A percentile compares a stretch with the other conserved stretches of the same genome.
These are phyloP conservation scores for Myiothlypis coronata DNA, from an alignment of 2,797 vertebrate genomes.

Conservation along the genomic window DNA sequence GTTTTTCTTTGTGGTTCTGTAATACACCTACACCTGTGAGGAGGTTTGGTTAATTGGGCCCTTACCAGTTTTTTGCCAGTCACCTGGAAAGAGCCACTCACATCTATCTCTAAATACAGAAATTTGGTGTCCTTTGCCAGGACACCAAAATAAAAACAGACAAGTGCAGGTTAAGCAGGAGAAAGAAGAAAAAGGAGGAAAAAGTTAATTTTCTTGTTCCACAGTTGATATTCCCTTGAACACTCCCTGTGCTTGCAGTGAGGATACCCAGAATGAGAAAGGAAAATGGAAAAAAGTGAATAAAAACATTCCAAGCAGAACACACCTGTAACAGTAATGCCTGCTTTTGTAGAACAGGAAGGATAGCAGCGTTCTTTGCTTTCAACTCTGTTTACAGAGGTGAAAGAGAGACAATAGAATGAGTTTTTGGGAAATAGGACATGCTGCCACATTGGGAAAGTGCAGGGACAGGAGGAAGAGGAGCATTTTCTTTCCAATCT, in stretches of 20 bases:
- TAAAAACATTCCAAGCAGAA: too few species aligned
- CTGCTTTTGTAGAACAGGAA: background rate
- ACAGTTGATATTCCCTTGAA: background rate
- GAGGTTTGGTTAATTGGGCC: background rate
- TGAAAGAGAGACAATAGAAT: background rate
- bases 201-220: background rate
- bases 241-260: accelerated
- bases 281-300: background rate
- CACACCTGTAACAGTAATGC: too few species aligned
- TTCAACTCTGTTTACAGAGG: background rate
- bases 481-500: background rate
- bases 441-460: background rate
- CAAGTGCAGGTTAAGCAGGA: background rate
- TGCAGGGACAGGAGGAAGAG: background rate
- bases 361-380: background rate
- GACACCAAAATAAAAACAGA: background rate
- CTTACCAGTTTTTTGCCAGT: background rate
- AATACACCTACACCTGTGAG: background rate
- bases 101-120: background rate
- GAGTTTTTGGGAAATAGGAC: background rate
- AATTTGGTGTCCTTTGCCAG: background rate
- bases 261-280: background rate
- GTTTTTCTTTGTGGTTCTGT: background rate
- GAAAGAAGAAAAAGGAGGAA: background rate
- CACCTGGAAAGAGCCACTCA: background rate